Evolutionary conservation across 2,113 vertebrate genomes (phyloP).

Genomic region (Manacus vitellinus): DNA sequence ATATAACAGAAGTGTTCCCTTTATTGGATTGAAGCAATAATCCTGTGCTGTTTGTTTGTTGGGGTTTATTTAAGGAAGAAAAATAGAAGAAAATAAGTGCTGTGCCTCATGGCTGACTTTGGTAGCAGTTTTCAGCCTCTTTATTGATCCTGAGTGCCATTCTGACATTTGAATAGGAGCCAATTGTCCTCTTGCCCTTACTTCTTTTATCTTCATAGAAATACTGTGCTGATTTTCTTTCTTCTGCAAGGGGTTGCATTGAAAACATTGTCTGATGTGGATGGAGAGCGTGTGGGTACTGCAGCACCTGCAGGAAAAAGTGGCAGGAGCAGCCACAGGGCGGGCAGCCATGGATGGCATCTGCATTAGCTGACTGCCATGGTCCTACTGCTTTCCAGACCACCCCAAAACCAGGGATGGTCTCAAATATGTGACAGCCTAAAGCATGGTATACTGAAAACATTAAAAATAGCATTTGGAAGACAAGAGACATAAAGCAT

Average conservation of each 20-base stretch:
- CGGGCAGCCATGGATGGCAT: fast-evolving
- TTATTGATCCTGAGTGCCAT: neutral
- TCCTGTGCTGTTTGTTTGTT: neutral
- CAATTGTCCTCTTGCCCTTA: neutral
- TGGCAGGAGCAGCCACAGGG: fast-evolving
- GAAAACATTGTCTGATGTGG: neutral
- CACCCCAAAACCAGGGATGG: neutral
- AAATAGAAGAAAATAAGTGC: neutral
- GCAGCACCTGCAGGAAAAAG: neutral
- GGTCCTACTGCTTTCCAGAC: neutral
- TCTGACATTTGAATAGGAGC: neutral
- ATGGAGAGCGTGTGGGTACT: neutral
- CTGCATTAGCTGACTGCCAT: neutral
- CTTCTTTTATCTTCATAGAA: neutral
- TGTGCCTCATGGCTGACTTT: neutral
- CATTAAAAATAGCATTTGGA: neutral
- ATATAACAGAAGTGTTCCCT: neutral
- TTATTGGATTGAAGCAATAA: neutral
- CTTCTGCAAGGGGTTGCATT: neutral
- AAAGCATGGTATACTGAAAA: neutral
- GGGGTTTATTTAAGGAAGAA: neutral
- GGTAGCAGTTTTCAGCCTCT: neutral
- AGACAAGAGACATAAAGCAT: neutral
- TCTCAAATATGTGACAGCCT: neutral
- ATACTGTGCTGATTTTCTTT: neutral